A percentile compares a stretch with the other conserved stretches of the same genome.
These are phyloP conservation scores for Actias luna DNA, from an alignment of 2,888 invertebrate species.

Conservation along the genomic window DNA sequence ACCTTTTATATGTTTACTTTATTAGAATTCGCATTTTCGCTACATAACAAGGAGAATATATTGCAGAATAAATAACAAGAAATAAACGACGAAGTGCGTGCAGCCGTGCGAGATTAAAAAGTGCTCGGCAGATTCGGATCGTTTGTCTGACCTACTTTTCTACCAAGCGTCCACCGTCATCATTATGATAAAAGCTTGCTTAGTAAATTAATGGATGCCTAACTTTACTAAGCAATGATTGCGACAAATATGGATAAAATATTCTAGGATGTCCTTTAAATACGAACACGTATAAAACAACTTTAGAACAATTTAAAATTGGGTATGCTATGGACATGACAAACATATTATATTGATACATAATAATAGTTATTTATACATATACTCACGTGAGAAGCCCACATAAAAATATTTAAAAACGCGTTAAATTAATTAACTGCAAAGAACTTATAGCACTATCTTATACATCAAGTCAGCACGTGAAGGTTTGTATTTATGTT, in stretches of 20 bases:
- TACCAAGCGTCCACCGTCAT: constrained; percentile 39
- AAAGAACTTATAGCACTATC: constrained; percentile 64
- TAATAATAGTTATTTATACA: no score
- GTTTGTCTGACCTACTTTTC: constrained; percentile 48
- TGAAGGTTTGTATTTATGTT: constrained; percentile 66
- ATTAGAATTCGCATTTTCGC: constrained; percentile 60
- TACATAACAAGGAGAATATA: constrained; percentile 62
- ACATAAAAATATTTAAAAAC: constrained; percentile 61
- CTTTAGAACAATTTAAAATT: no score
- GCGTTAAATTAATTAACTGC: constrained; percentile 71
- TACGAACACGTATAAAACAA: no score
- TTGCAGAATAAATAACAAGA: constrained; percentile 55
- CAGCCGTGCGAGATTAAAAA: constrained; percentile 49
- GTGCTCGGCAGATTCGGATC: constrained; percentile 43
- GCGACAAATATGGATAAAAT: constrained; percentile 20
- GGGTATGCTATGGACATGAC: no score
- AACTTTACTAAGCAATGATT: constrained; percentile 26
- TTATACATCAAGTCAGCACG: constrained; percentile 51
- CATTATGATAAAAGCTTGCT: constrained; percentile 54
- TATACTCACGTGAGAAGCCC: no score
- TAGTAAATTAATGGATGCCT: constrained; percentile 46
- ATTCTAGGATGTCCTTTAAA: no score
- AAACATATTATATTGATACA: no score
- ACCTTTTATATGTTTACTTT: constrained; percentile 79
- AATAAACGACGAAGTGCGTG: constrained; percentile 42